A percentile compares a stretch with the other conserved stretches of the same genome.
phyloP scores from a whole-genome alignment of 1,140 invertebrate species.

The Asbolus verrucosus region DNA sequence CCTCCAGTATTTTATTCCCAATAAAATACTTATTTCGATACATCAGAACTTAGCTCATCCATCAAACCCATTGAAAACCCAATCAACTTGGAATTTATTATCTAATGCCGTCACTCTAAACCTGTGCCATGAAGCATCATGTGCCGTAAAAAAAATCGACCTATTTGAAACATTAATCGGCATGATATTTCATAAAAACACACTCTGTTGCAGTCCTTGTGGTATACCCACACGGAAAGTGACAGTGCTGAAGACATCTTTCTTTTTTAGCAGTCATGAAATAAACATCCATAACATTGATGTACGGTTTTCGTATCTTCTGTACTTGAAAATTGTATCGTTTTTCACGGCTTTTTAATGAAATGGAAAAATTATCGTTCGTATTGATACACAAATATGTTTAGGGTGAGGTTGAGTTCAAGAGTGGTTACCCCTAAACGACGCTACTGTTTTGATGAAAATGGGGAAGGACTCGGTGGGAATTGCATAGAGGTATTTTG shows the following conservation, averaged over 20 bases:
- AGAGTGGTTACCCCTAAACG: too few relatives aligned
- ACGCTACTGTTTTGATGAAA: neutral
- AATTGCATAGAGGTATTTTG: slow-evolving; percentile 1
- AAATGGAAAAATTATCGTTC: too few relatives aligned
- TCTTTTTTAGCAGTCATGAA: too few relatives aligned
- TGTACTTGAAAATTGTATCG: too few relatives aligned
- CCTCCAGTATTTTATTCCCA: slow-evolving; percentile 14
- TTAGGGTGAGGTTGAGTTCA: too few relatives aligned
- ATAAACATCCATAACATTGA: too few relatives aligned
- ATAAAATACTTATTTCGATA: slow-evolving; percentile 28
- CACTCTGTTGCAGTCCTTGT: neutral
- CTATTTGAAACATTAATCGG: neutral
- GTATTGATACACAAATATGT: too few relatives aligned
- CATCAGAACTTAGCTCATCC: slow-evolving; percentile 33
- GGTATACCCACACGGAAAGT: too few relatives aligned
- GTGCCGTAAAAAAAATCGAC: neutral
- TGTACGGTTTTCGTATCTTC: too few relatives aligned
- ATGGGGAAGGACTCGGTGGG: neutral
- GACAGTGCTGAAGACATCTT: too few relatives aligned
- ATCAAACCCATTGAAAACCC: slow-evolving; percentile 27
- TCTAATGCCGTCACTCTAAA: neutral
- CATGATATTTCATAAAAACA: neutral
- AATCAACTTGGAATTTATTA: slow-evolving; percentile 36
- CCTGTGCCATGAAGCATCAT: too few relatives aligned
- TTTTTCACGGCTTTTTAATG: too few relatives aligned